phyloP scores from a whole-genome alignment of 2,888 invertebrate genomes.

The Ornithoptera alexandrae region DNA sequence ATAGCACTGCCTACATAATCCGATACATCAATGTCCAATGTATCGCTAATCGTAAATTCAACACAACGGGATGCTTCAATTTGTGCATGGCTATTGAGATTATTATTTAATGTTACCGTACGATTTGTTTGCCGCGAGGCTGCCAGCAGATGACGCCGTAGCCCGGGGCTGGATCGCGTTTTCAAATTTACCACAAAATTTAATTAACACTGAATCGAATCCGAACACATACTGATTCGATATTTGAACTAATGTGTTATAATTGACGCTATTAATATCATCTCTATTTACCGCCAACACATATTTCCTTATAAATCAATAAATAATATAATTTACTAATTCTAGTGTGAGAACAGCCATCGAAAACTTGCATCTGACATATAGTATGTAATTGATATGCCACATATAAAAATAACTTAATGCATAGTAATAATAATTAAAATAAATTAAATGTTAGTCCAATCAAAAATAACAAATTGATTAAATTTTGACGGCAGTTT shows the following conservation, averaged over 20 bases:
- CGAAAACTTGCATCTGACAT: neutral
- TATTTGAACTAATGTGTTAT: slow-evolving; percentile 17
- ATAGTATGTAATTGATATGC: neutral
- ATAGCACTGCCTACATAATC: slow-evolving; percentile 10
- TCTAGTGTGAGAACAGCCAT: neutral
- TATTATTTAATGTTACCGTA: slow-evolving; percentile 44
- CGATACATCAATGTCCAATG: slow-evolving; percentile 11
- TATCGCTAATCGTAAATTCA: slow-evolving; percentile 19
- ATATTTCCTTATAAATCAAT: neutral
- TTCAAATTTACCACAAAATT: slow-evolving; percentile 65
- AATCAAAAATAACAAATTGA: neutral
- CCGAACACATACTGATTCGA: slow-evolving; percentile 36
- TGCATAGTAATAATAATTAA: neutral
- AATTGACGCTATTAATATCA: slow-evolving; percentile 2
- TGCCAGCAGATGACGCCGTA: slow-evolving; percentile 60
- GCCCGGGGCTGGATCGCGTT: slow-evolving; percentile 50
- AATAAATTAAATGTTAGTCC: neutral
- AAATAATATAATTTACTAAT: neutral
- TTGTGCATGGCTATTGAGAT: slow-evolving; percentile 49
- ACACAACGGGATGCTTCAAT: slow-evolving; percentile 33
- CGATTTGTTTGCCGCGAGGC: slow-evolving; percentile 40
- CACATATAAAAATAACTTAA: too few species aligned
- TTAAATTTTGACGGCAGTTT: neutral
- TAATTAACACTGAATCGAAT: slow-evolving; percentile 57
- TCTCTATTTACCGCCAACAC: neutral